Evolutionary conservation across 2,797 vertebrate genomes (phyloP).

Genomic region (Hoplostethus atlanticus): DNA sequence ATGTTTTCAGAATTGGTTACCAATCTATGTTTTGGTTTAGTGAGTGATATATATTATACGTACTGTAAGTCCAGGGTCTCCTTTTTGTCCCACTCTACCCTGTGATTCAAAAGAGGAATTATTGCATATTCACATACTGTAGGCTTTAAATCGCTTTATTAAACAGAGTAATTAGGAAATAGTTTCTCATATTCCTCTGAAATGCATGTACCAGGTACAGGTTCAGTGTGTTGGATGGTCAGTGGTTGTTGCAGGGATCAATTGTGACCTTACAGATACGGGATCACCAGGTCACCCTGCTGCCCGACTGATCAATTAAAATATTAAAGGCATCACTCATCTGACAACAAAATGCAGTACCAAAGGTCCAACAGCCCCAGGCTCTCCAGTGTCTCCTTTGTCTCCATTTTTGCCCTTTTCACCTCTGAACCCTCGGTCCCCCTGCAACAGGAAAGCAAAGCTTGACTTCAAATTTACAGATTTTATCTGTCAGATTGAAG

Average conservation of each 20-base stretch:
- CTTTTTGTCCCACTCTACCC: constrained; percentile 87
- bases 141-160: background rate
- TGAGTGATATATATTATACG: constrained; percentile 60
- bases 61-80: constrained; percentile 88
- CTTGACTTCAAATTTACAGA: background rate
- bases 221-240: too few species aligned
- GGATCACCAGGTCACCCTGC: background rate
- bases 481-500: too few species aligned
- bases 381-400: constrained; percentile 85
- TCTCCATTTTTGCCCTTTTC: constrained; percentile 86
- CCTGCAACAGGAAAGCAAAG: constrained; percentile 73
- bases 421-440: constrained; percentile 87
- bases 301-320: background rate
- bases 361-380: constrained; percentile 80
- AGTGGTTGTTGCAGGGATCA: background rate
- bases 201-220: too few species aligned
- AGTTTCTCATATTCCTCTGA: background rate
- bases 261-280: background rate
- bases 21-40: background rate
- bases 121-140: background rate
- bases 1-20: background rate
- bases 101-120: constrained; percentile 64
- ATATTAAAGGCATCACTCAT: background rate
- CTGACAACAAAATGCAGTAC: constrained; percentile 48
- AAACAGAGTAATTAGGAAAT: background rate